Percentiles rank a stretch among this genome's conserved stretches.
Evolutionary conservation across 1,140 invertebrate species (phyloP).

Genomic region (Drosophila pseudoobscura): DNA sequence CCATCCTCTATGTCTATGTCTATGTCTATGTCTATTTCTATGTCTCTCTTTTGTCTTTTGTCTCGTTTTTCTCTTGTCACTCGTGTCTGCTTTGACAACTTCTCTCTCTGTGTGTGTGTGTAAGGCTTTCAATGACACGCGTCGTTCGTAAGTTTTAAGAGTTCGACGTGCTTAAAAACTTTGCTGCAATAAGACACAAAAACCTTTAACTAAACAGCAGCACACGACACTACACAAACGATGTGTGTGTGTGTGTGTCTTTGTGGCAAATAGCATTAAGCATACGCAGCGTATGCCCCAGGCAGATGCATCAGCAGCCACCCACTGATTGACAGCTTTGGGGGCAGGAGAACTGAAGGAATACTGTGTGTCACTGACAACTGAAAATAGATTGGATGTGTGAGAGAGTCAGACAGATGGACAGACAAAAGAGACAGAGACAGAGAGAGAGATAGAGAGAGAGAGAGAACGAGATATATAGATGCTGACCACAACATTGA

Average conservation of each 20-base stretch:
- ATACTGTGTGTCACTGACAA: conserved; percentile 48
- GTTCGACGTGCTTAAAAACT: conserved; percentile 73
- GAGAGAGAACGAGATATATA: background rate
- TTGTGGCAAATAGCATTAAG: conserved; percentile 53
- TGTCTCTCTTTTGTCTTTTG: background rate
- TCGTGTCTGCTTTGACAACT: conserved; percentile 53
- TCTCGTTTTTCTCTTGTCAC: background rate
- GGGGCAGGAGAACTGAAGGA: conserved; percentile 17
- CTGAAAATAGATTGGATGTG: conserved; percentile 71
- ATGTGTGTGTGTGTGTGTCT: conserved; percentile 1
- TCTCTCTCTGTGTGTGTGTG: conserved; percentile 8
- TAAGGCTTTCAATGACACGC: conserved; percentile 72
- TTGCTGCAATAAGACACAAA: conserved; percentile 45
- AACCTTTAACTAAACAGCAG: conserved; percentile 67
- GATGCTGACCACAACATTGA: conserved; percentile 67
- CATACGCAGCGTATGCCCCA: conserved; percentile 60
- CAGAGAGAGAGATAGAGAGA: conserved; percentile 8
- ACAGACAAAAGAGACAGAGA: conserved; percentile 8
- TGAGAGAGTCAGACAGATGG: conserved; percentile 7
- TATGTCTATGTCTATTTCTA: conserved; percentile 7
- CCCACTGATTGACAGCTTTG: conserved; percentile 61
- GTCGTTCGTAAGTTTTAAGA: conserved; percentile 53
- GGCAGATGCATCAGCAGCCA: conserved; percentile 24
- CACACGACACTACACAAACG: conserved; percentile 11
- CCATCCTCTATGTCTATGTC: conserved; percentile 13